Conservation (phyloP, 2,113 vertebrate species). For the Papio anubis region DNA sequence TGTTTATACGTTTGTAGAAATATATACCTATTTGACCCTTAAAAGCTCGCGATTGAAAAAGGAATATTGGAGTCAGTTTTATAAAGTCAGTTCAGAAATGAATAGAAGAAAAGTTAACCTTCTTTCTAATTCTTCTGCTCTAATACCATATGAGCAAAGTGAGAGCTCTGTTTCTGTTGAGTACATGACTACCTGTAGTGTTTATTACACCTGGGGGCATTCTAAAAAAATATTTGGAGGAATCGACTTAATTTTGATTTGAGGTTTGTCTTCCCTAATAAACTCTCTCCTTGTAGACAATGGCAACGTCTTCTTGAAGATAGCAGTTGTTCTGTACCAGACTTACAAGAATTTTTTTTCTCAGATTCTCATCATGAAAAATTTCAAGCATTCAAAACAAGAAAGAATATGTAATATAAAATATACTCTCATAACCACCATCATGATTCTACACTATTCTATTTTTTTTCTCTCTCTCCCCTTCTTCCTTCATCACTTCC, state of each 20-base stretch:
- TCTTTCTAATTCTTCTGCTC: not conserved
- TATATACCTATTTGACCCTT: not conserved
- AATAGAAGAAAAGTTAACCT: not conserved
- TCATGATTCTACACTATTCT: not conserved
- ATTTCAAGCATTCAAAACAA: not conserved
- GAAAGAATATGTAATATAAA: not conserved
- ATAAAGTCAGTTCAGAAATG: slow-evolving; percentile 19
- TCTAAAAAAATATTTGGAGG: not conserved
- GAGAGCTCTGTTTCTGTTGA: not conserved
- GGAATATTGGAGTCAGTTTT: not conserved
- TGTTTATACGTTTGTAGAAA: not conserved
- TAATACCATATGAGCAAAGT: not conserved
- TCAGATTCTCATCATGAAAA: not conserved
- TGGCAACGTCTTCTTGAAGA: not conserved
- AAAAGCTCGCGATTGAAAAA: not conserved
- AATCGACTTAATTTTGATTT: not conserved
- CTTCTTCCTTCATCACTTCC: too few species aligned
- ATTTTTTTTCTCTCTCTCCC: not conserved
- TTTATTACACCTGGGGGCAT: not conserved
- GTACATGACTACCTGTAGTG: not conserved
- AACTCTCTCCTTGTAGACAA: not conserved
- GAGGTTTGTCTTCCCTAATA: not conserved
- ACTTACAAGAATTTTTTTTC: not conserved
- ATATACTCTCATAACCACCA: not conserved
- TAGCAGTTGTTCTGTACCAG: not conserved